Percentiles rank a stretch among this genome's conserved stretches.
Conservation (phyloP, 2,888 invertebrate genomes). For the Yponomeuta cagnagella region DNA sequence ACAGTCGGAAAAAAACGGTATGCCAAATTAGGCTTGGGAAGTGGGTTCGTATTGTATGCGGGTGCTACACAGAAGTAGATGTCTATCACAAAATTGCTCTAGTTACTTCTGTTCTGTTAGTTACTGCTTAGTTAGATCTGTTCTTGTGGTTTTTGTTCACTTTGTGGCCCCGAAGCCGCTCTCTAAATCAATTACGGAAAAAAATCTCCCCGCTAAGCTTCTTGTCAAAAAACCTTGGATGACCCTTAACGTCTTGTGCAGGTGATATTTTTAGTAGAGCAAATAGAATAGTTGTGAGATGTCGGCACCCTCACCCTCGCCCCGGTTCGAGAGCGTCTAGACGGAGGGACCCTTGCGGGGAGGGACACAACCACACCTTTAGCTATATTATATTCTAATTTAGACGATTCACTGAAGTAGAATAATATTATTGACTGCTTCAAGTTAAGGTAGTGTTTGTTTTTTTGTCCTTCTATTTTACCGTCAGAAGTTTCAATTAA, state of each 20-base stretch:
- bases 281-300: constrained; percentile 65
- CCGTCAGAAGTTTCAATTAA: constrained; percentile 21
- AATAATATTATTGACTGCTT: neutral
- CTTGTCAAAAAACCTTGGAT: constrained; percentile 27
- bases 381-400: constrained; percentile 9
- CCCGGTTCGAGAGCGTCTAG: constrained; percentile 64
- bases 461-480: constrained; percentile 3
- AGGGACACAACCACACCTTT: constrained; percentile 6
- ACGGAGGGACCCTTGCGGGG: constrained; percentile 56
- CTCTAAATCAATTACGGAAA: constrained; percentile 12
- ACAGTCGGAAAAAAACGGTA: constrained; percentile 60
- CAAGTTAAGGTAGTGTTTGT: neutral
- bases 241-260: constrained; percentile 52
- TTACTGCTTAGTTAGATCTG: neutral
- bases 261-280: constrained; percentile 58
- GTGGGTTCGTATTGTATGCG: constrained; percentile 58
- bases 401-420: neutral
- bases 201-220: constrained; percentile 10
- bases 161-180: neutral
- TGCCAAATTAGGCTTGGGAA: constrained; percentile 69
- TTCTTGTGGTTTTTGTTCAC: constrained; percentile 8
- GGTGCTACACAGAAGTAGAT: constrained; percentile 7
- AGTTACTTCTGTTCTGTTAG: neutral
- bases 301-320: constrained; percentile 62
- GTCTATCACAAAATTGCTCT: constrained; percentile 25